Conservation (phyloP, 2,888 invertebrate genomes). For the Atethmia centrago region DNA sequence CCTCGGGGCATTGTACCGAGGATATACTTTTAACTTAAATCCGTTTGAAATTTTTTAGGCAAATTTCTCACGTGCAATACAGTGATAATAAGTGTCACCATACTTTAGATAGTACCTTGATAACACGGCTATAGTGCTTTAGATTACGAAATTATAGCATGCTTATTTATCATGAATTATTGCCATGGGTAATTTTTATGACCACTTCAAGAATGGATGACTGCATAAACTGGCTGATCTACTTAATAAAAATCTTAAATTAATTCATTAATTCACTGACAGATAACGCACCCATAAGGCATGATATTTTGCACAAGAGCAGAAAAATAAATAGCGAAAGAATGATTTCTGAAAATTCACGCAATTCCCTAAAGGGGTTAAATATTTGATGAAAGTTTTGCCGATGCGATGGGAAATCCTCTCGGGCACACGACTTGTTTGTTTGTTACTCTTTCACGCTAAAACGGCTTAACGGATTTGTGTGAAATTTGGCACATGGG, state of each 20-base stretch:
- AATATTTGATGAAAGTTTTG: too few relatives aligned
- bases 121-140: constrained; percentile 24
- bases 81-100: constrained; percentile 32
- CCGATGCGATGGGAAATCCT: too few relatives aligned
- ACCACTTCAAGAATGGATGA: background rate
- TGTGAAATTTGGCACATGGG: too few relatives aligned
- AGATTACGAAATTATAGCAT: constrained; percentile 29
- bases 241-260: background rate
- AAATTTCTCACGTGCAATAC: constrained; percentile 19
- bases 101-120: constrained; percentile 40
- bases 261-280: background rate
- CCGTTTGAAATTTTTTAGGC: background rate
- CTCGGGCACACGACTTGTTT: too few relatives aligned
- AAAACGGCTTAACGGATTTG: too few relatives aligned
- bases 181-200: background rate
- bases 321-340: too few relatives aligned
- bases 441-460: too few relatives aligned
- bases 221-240: too few relatives aligned
- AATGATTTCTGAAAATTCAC: background rate
- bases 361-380: too few relatives aligned
- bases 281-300: background rate
- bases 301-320: background rate
- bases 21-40: background rate
- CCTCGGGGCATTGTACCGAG: too few relatives aligned
- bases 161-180: constrained; percentile 15